phyloP scores from a whole-genome alignment of 2,888 invertebrate genomes.

The Ellobium chinense region DNA sequence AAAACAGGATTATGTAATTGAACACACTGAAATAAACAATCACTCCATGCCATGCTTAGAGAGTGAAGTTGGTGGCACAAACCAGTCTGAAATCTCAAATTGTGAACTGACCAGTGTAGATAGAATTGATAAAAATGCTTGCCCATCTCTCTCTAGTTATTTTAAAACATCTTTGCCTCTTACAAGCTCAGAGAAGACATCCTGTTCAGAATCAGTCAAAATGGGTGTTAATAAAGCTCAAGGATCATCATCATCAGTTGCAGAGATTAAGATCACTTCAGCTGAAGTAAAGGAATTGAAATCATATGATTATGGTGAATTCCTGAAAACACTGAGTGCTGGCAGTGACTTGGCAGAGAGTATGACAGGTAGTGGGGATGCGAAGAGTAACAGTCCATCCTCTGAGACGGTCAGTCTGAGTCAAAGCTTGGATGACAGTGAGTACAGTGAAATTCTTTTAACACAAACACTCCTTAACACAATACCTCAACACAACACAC shows the following conservation, averaged over 20 bases:
- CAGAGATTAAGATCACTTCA: background rate
- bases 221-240: background rate
- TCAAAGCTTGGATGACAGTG: no score
- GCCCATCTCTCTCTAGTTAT: background rate
- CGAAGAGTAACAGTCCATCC: background rate
- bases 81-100: background rate
- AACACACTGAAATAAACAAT: background rate
- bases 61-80: background rate
- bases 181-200: background rate
- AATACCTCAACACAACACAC: no score
- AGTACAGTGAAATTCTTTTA: no score
- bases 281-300: conserved; percentile 26
- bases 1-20: background rate
- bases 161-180: background rate
- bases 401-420: no score
- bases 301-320: conserved; percentile 25
- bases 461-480: no score
- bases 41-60: background rate
- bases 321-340: background rate
- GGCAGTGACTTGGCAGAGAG: background rate
- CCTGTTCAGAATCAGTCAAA: no score
- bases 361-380: background rate
- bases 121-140: no score
- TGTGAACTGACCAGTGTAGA: background rate
- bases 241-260: background rate